Percentiles rank a stretch among this genome's conserved stretches.
phyloP scores from a whole-genome alignment of 2,113 vertebrate species.

The Natator depressus region DNA sequence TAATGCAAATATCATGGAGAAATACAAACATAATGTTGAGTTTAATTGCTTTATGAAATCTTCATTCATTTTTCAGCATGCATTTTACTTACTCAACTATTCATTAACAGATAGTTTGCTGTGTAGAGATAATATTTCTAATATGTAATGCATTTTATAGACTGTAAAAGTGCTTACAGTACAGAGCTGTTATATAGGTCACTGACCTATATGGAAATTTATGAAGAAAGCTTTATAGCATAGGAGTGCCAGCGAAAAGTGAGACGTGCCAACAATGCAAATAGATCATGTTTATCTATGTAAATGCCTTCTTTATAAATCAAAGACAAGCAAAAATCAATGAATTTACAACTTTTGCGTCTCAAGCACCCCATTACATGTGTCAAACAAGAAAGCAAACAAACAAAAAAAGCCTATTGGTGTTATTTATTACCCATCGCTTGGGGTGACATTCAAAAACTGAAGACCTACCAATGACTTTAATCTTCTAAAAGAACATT shows the following conservation, averaged over 20 bases:
- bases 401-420: not conserved
- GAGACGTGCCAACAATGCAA: not conserved
- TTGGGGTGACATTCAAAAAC: not conserved
- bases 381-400: not conserved
- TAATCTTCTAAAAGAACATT: constrained; percentile 50
- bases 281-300: constrained; percentile 24
- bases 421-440: not conserved
- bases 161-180: constrained; percentile 55
- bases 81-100: constrained; percentile 32
- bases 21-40: not conserved
- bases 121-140: constrained; percentile 57
- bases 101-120: constrained; percentile 56
- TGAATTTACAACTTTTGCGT: not conserved
- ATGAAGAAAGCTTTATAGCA: constrained; percentile 45
- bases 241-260: not conserved
- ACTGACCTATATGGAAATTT: constrained; percentile 57
- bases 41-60: constrained; percentile 41
- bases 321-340: constrained; percentile 21
- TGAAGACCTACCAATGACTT: not conserved
- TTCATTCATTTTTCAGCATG: constrained; percentile 39
- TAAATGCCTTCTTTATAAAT: constrained; percentile 2
- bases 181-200: constrained; percentile 50
- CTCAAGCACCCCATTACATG: not conserved
- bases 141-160: constrained; percentile 53
- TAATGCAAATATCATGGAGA: not conserved